A percentile compares a stretch with the other conserved stretches of the same genome.
phyloP scores from a whole-genome alignment of 2,113 vertebrate species.

The Pontoporia blainvillei region DNA sequence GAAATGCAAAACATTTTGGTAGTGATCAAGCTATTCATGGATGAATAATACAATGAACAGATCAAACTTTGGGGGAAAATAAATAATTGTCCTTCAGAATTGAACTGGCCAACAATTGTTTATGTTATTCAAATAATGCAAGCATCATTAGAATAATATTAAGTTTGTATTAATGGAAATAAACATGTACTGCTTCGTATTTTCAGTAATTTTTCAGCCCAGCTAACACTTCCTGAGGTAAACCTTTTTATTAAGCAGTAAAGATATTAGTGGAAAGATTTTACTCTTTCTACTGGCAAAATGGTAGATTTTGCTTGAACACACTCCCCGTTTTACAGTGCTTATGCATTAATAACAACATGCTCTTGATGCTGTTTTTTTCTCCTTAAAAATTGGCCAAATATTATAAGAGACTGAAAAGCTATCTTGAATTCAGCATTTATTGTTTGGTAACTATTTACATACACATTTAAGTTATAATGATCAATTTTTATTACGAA shows the following conservation, averaged over 20 bases:
- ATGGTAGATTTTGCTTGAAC: neutral
- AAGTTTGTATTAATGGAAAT: neutral
- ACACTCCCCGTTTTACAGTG: neutral
- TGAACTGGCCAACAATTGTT: neutral
- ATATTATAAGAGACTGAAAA: neutral
- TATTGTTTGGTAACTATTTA: constrained; percentile 17
- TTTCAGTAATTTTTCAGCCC: constrained; percentile 3
- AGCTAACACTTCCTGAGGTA: neutral
- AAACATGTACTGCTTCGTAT: neutral
- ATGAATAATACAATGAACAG: constrained; percentile 31
- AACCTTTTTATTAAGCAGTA: neutral
- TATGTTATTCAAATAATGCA: constrained; percentile 7
- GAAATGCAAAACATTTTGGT: constrained; percentile 22
- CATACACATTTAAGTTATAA: neutral
- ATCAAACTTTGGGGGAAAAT: neutral
- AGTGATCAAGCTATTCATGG: neutral
- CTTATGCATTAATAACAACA: neutral
- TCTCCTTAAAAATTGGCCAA: neutral
- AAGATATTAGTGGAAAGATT: neutral
- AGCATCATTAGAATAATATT: neutral
- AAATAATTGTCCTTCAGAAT: constrained; percentile 12
- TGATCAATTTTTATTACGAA: neutral
- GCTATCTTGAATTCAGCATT: neutral
- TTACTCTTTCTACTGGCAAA: neutral
- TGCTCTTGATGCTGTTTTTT: neutral